Evolutionary conservation across 2,797 vertebrate genomes (phyloP).

Genomic region (Sitta carolinensis): DNA sequence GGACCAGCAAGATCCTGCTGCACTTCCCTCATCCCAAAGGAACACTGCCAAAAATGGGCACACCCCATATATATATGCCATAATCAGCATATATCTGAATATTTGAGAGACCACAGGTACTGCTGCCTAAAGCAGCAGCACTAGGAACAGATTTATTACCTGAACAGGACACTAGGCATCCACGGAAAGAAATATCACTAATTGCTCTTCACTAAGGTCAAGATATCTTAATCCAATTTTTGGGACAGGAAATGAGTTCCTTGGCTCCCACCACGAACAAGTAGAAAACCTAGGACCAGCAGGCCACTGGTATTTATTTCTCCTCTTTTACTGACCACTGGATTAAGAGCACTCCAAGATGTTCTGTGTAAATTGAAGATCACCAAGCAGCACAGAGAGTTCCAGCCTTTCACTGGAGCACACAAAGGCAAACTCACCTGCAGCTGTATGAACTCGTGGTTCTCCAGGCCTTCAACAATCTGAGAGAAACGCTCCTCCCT

Average conservation of each 20-base stretch:
- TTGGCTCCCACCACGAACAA: neutral
- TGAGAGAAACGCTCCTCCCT: conserved; percentile 92
- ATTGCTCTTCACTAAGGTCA: neutral
- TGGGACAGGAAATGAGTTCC: neutral
- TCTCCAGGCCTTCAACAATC: conserved; percentile 95
- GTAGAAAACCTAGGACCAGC: neutral
- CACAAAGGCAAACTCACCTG: conserved; percentile 80
- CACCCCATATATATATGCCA: neutral
- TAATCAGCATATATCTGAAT: neutral
- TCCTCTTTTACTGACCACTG: neutral
- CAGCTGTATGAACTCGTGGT: conserved; percentile 92
- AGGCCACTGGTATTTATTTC: neutral
- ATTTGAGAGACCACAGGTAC: neutral
- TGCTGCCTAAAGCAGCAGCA: neutral
- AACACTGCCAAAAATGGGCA: neutral
- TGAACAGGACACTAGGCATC: neutral
- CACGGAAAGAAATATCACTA: neutral
- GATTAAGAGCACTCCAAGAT: neutral
- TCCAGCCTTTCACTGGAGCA: neutral
- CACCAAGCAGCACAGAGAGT: neutral
- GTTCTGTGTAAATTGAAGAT: neutral
- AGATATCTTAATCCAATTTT: neutral
- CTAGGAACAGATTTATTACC: neutral
- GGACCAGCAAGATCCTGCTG: neutral
- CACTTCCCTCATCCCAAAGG: neutral